Percentiles rank a stretch among this genome's conserved stretches.
These are phyloP conservation scores for Sminthopsis crassicaudata DNA, from an alignment of 2,113 vertebrate species.

Conservation along the genomic window DNA sequence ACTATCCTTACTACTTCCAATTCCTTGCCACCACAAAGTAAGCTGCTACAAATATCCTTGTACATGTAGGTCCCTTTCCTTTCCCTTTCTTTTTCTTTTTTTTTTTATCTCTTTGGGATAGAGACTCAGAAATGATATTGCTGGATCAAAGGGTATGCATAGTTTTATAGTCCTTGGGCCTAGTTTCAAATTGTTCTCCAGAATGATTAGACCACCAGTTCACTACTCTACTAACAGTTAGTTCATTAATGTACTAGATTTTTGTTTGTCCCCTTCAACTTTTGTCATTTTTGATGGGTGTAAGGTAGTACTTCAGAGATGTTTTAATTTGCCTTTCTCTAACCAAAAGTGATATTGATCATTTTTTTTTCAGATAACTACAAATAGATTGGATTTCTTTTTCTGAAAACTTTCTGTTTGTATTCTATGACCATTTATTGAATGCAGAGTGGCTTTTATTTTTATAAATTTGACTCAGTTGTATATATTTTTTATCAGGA, in stretches of 20 bases:
- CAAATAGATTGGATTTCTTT: not conserved
- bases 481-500: too few species aligned
- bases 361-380: not conserved
- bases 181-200: not conserved
- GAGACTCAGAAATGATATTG: not conserved
- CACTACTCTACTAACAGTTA: not conserved
- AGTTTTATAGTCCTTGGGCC: not conserved
- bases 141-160: not conserved
- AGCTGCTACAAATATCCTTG: not conserved
- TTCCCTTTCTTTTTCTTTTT: not conserved
- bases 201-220: not conserved
- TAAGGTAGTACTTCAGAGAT: not conserved
- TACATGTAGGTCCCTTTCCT: not conserved
- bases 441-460: not conserved
- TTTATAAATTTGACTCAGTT: too few species aligned
- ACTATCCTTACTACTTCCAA: not conserved
- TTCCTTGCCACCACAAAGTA: not conserved
- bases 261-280: not conserved
- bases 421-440: not conserved
- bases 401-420: not conserved
- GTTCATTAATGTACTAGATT: not conserved
- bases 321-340: not conserved
- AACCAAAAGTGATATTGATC: not conserved
- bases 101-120: not conserved
- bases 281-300: not conserved